Evolutionary conservation across 2,888 invertebrate species (phyloP), one percentile per base, ranked within the genome.

Genomic region (Acleris holmiana): DNA sequence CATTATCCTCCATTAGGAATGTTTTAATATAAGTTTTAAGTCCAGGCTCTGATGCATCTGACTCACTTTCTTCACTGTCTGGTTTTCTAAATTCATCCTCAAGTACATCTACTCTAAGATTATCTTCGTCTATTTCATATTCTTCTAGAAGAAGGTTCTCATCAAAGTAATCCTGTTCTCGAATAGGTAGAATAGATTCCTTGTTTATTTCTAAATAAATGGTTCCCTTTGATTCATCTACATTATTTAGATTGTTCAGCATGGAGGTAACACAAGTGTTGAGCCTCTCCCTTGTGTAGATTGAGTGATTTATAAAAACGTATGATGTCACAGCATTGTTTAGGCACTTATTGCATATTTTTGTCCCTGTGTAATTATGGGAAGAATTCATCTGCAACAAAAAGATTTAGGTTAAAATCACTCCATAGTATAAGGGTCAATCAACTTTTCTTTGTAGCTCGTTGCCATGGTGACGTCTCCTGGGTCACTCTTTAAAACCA

Each of bases 81-180:
- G 84, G 81, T 69, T 85, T 73, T 76, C 91, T 85, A 71, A 86
- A 91, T 71, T 91, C 91, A 53, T 91, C 91, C 80, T 92, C 91
- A 59, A 92, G 67, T 6, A 89, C 82, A 25, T 89, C 89, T n/a
- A 87, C 70, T 68, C 82, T 81, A 0, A 78, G 60, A 70, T 84
- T 77, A 15, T 68, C 68, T 57, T 87, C 88, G 61, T 83, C 80
- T 2, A 76, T 60, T 25, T 76, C 69, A 8, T 83, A 77, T 10
- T 70, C 65, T 7, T 76, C 77, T 19, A 79, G 72, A 5, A 75
- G 10, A 1, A 77, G 55, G 1, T 68, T 70, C 18, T 83, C 79
- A 58, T 86, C 81, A 0, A 69, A 54, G 10, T 68, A 67, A 19
- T 80, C 74, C 47, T 73, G 67, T 56, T 79, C 74, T 53, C 72